Conservation (phyloP, 2,113 vertebrate genomes). For the Mesembrinibis cayennensis region DNA sequence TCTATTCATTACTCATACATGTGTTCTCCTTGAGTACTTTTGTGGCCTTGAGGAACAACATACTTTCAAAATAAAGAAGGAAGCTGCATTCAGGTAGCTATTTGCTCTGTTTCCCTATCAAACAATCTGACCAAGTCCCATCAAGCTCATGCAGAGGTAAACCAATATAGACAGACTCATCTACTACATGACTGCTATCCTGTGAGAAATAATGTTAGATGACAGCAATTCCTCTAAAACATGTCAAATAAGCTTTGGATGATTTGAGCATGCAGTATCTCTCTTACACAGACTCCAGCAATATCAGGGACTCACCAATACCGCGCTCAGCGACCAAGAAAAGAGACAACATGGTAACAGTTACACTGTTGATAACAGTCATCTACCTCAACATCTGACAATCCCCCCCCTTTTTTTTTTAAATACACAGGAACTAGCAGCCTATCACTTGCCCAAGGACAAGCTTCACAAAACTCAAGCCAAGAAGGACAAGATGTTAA, state of each 20-base stretch:
- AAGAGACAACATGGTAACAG: background rate
- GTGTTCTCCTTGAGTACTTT: background rate
- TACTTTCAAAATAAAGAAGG: background rate
- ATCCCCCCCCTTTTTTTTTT: background rate
- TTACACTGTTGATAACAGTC: background rate
- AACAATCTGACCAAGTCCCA: background rate
- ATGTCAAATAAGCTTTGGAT: background rate
- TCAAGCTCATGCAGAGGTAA: background rate
- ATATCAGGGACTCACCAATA: background rate
- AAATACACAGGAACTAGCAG: background rate
- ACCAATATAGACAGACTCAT: background rate
- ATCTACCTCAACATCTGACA: background rate
- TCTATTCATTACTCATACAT: background rate
- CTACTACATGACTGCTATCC: background rate
- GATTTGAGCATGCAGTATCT: background rate
- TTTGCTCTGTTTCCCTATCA: background rate
- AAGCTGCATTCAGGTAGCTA: background rate
- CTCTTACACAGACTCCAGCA: background rate
- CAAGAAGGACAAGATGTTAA: background rate
- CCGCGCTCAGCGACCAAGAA: background rate
- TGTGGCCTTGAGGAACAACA: background rate
- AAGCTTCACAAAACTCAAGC: background rate
- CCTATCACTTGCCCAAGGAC: background rate
- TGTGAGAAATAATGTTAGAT: background rate
- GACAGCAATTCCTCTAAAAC: background rate